Evolutionary conservation across 2,888 invertebrate genomes (phyloP), one percentile per base, ranked within the genome.

Genomic region (Bellardia bayeri): DNA sequence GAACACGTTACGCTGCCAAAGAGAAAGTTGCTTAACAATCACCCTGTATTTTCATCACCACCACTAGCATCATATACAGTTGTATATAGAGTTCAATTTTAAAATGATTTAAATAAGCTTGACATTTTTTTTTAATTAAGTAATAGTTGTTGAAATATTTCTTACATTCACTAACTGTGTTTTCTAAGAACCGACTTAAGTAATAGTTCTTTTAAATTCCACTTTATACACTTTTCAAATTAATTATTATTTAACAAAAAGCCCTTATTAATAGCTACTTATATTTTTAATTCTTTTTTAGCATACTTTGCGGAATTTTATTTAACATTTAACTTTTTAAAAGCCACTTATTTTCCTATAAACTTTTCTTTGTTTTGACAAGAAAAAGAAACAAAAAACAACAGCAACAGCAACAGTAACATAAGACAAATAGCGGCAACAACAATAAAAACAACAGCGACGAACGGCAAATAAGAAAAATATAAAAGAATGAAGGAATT

Each of bases 261-360:
- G 51, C 51, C 13, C 51, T 51, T n/a, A 51, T 51, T n/a, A n/a
- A 51, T n/a, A 45, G 45, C 13, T 45, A 45, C 45, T 51, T n/a
- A 51, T 51, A 51, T 51, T n/a, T n/a, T 45, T 56, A 16, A 16
- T 56, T 56, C 5, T 33, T 58, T 11, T 58, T 9, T 11, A 23
- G 56, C 23, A 40, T 42, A 45, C 33, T 56, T 63, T 16, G 6
- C n/a, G 30, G 8, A 58, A 49, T 69, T n/a, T 33, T 33, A 58
- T 82, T 51, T 75, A 61, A 68, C 58, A 54, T 71, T 69, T 69
- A 75, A 76, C 63, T 81, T 71, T 23, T 66, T 72, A 84, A 87
- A 78, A 87, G 84, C 87, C 84, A 87, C 81, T 87, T 87, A 72
- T 85, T 58, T 79, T 69, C 13, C 75, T 64, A 69, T 58, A 69